Evolutionary conservation across 2,888 invertebrate species (phyloP).

Genomic region (Drosophila prolongata): DNA sequence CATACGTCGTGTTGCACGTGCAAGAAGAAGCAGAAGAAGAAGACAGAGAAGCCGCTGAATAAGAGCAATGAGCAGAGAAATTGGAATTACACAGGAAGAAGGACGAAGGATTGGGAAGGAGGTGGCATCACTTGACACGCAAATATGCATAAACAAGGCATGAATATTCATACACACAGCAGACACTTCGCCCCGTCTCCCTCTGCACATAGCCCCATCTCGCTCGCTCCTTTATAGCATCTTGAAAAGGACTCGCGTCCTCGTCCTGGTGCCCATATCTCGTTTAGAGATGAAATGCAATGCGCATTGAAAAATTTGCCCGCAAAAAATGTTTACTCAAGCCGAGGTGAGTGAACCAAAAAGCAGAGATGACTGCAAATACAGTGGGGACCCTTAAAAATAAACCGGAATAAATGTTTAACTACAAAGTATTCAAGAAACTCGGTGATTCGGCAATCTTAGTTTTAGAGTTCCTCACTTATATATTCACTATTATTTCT

Average conservation of each 20-base stretch:
- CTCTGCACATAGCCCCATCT: constrained; percentile 10
- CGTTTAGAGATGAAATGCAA: constrained; percentile 82
- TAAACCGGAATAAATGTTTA: too few relatives aligned
- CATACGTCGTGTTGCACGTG: constrained; percentile 64
- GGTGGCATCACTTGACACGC: constrained; percentile 75
- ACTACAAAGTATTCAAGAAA: too few relatives aligned
- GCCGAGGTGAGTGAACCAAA: constrained; percentile 49
- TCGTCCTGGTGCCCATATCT: constrained; percentile 60
- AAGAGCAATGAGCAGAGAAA: constrained; percentile 39
- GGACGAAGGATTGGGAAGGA: constrained; percentile 6
- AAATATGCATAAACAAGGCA: constrained; percentile 79
- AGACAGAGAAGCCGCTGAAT: constrained; percentile 20
- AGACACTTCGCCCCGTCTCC: constrained; percentile 37
- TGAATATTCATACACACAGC: constrained; percentile 71
- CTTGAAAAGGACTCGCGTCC: constrained; percentile 63
- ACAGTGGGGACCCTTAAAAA: constrained; percentile 9
- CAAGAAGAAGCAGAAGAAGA: constrained; percentile 8
- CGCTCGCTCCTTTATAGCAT: constrained; percentile 10
- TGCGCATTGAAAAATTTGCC: constrained; percentile 76
- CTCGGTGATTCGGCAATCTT: too few relatives aligned
- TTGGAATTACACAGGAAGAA: constrained; percentile 29
- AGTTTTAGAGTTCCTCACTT: too few relatives aligned
- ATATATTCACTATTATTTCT: background rate
- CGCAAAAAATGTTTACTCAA: constrained; percentile 66
- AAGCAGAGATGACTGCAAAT: constrained; percentile 12